Conservation (phyloP, 2,797 vertebrate species). For the Neomorphus geoffroyi region DNA sequence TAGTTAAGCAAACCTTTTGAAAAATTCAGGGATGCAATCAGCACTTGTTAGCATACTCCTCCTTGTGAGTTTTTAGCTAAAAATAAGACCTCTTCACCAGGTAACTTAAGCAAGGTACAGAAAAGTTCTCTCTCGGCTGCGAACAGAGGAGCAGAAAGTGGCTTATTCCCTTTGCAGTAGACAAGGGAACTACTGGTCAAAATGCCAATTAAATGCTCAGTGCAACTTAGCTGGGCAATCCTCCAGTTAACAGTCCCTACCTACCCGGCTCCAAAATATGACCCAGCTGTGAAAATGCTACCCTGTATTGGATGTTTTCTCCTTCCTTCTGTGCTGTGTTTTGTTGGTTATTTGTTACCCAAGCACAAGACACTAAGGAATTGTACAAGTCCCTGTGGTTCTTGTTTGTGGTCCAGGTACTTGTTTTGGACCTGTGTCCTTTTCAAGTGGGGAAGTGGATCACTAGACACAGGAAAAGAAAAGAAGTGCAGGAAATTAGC, state of each 20-base stretch:
- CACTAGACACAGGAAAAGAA: neutral
- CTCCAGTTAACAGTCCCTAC: neutral
- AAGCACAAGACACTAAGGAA: neutral
- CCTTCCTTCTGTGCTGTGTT: neutral
- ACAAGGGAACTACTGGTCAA: neutral
- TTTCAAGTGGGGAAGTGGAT: neutral
- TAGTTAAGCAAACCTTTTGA: neutral
- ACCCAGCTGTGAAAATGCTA: neutral
- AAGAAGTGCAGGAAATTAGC: neutral
- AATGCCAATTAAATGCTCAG: neutral
- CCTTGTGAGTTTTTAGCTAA: neutral
- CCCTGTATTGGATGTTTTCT: neutral
- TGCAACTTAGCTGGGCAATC: neutral
- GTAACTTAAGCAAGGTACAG: neutral
- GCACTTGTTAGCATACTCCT: neutral
- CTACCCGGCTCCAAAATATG: neutral
- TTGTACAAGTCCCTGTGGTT: neutral
- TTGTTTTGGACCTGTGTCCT: neutral
- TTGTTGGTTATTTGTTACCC: neutral
- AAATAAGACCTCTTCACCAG: neutral
- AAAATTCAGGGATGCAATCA: neutral
- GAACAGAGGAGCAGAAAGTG: neutral
- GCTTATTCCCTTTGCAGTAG: neutral
- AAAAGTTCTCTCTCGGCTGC: neutral
- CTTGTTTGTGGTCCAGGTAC: neutral